Evolutionary conservation across 2,797 vertebrate genomes (phyloP).

Genomic region (Bradypus variegatus): DNA sequence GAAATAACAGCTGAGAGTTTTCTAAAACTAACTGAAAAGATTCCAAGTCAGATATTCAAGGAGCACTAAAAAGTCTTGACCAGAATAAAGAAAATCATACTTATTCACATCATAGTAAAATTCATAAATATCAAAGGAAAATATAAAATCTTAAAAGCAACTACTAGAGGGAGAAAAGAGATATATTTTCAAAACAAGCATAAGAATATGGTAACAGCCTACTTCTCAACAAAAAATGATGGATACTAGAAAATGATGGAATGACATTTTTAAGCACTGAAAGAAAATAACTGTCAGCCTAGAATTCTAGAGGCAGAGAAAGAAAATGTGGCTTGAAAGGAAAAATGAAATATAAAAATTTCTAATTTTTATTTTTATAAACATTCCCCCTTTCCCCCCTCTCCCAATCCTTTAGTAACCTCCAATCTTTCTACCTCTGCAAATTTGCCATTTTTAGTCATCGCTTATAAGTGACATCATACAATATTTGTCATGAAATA

Average conservation of each 20-base stretch:
- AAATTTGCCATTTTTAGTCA: no score
- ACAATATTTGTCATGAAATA: no score
- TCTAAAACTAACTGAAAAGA: background rate
- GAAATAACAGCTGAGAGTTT: background rate
- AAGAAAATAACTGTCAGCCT: background rate
- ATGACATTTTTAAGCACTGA: background rate
- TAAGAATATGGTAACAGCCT: background rate
- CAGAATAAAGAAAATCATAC: background rate
- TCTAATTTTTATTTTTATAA: no score
- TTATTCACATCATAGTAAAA: background rate
- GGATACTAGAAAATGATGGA: background rate
- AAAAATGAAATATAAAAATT: background rate
- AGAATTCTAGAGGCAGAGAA: background rate
- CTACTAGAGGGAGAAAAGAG: background rate
- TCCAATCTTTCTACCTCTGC: no score
- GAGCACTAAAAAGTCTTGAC: background rate
- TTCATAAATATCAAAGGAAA: background rate
- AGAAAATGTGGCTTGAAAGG: background rate
- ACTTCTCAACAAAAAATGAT: background rate
- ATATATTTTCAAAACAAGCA: background rate
- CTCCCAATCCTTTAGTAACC: no score
- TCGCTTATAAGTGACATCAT: no score
- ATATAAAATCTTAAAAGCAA: background rate
- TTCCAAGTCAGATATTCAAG: background rate
- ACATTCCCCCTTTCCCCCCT: no score